These are phyloP conservation scores for Sylvilagus bachmani DNA, from an alignment of 2,113 vertebrate genomes.

Conservation along the genomic window DNA sequence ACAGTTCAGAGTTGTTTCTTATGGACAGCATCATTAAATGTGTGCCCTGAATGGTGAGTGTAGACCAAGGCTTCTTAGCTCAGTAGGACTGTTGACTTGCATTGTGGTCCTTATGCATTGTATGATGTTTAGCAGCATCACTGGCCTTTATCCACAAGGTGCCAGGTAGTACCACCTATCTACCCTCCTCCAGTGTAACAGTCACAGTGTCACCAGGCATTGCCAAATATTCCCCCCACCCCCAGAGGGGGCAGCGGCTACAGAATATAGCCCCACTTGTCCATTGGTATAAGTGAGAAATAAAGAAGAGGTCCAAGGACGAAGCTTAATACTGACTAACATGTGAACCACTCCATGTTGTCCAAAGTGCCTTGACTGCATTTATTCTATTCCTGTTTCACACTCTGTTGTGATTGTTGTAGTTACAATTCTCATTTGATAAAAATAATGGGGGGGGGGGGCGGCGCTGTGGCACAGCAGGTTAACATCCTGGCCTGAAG, in stretches of 20 bases:
- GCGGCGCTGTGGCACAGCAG: no score
- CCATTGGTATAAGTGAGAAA: neutral
- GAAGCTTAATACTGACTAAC: neutral
- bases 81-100: neutral
- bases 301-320: neutral
- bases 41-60: neutral
- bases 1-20: neutral
- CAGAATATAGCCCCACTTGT: no score
- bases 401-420: neutral
- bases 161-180: neutral
- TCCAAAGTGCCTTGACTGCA: neutral
- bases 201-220: neutral
- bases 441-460: neutral
- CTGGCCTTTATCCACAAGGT: neutral
- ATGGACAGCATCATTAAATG: neutral
- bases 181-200: neutral
- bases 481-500: no score
- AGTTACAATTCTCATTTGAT: neutral
- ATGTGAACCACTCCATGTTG: neutral
- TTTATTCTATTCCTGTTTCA: slow-evolving; percentile 3
- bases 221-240: neutral
- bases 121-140: neutral
- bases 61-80: slow-evolving; percentile 18
- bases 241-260: no score
- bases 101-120: neutral